Conservation (phyloP, 2,113 vertebrate species). For the Melanerpes formicivorus region DNA sequence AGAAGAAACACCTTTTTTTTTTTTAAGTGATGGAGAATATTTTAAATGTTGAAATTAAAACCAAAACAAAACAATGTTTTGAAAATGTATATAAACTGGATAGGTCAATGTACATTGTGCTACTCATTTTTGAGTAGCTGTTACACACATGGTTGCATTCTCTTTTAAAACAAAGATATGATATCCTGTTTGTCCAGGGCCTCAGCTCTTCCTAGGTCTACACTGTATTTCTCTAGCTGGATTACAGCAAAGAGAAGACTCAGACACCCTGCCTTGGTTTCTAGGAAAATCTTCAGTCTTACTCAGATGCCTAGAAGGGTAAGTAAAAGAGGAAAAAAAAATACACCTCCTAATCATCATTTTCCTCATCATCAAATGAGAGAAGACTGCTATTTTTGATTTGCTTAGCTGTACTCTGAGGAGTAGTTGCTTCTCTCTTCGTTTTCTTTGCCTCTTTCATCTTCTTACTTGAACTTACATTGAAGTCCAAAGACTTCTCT, state of each 20-base stretch:
- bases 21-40: neutral
- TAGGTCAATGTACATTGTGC: neutral
- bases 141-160: neutral
- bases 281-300: neutral
- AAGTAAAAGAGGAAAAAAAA: neutral
- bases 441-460: conserved; percentile 73
- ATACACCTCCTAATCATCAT: conserved; percentile 79
- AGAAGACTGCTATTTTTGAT: conserved; percentile 94
- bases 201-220: neutral
- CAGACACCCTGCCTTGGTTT: neutral
- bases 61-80: neutral
- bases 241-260: neutral
- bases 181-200: neutral
- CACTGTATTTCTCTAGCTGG: neutral
- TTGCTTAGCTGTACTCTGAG: conserved; percentile 81
- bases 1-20: neutral
- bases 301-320: neutral
- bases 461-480: conserved; percentile 91
- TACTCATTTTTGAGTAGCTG: conserved; percentile 18
- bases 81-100: neutral
- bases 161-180: neutral
- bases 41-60: neutral
- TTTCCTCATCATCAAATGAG: conserved; percentile 91
- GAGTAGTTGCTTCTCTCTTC: conserved; percentile 60
- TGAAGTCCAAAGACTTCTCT: conserved; percentile 86